Base-by-base conservation (phyloP, 2,113 vertebrate genomes). In the Bagarius yarrelli region DNA sequence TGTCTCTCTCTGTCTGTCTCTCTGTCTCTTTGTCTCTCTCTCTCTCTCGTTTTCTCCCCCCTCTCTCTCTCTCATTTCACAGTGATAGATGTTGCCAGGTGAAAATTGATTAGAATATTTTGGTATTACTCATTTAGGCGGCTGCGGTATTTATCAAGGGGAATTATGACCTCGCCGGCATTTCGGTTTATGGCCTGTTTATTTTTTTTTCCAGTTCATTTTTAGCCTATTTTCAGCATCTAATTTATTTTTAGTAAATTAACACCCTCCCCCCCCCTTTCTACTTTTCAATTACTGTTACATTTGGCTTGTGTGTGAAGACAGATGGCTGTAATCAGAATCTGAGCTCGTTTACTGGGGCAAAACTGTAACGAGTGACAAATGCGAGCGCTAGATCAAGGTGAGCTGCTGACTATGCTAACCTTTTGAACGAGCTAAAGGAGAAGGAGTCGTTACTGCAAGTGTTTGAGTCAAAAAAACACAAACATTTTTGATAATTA, bases 121-220 rank as follows among this genome's bases (percentile, higher is more conserved):
- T 34, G 52, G 25, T 69, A 69, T 73, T 44, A 78, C 52, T 25
- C 59, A 19, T 67, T 72, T 63, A 16, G 55, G 32, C 66, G 53
- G 66, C n/a, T 64, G 25, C 53, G 50, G 78, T 16, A 27, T 50
- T 85, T 19, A 79, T 64, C 61, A 12, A 11, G 25, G 44, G 75
- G 30, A 61, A 83, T 84, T 69, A 67, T 19, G 40, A 57, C 50
- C 55, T 80, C 23, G 56, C 47, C 44, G 52, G 63, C 56, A 71
- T 83, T 79, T 82, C 79, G 32, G 27, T 85, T 79, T 75, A 55
- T 84, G 69, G 77, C 53, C 84, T 87, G 84, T 89, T 89, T 85
- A 84, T 81, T 84, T 88, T 88, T 77, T n/a, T n/a, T n/a, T n/a
- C 85, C 87, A 88, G 89, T 69, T 57, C 25, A 40, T 40, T 69